Percentiles rank a stretch among this genome's conserved stretches.
phyloP scores from a whole-genome alignment of 2,888 invertebrate genomes.

The Plagodis pulveraria region DNA sequence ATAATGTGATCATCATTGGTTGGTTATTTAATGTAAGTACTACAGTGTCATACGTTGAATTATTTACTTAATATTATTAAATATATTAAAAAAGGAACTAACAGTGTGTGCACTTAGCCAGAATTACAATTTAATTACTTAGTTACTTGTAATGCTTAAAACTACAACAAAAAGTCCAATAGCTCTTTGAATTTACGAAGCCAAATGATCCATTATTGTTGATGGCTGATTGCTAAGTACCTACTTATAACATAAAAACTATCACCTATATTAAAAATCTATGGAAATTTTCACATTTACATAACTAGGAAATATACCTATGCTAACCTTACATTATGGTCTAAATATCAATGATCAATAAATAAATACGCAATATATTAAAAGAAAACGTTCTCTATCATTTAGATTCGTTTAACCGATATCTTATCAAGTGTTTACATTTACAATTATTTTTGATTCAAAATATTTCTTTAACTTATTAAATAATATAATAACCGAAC shows the following conservation, averaged over 20 bases:
- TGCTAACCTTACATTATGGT: constrained; percentile 51
- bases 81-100: constrained; percentile 79
- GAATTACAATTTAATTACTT: constrained; percentile 54
- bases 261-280: constrained; percentile 52
- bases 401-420: constrained; percentile 35
- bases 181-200: constrained; percentile 15
- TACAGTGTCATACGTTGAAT: constrained; percentile 18
- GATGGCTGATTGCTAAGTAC: constrained; percentile 42
- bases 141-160: constrained; percentile 51
- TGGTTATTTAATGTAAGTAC: constrained; percentile 7
- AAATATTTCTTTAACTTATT: too few species aligned
- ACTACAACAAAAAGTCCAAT: constrained; percentile 50
- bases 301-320: constrained; percentile 40
- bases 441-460: too few species aligned
- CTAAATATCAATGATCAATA: constrained; percentile 77
- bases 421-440: constrained; percentile 9
- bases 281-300: constrained; percentile 77
- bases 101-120: constrained; percentile 71
- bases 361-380: constrained; percentile 79
- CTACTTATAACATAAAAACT: constrained; percentile 42
- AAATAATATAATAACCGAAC: not conserved
- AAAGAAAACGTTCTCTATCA: constrained; percentile 54
- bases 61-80: constrained; percentile 29
- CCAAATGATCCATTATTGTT: constrained; percentile 19
- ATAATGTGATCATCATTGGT: constrained; percentile 3